A percentile compares a stretch with the other conserved stretches of the same genome.
phyloP scores from a whole-genome alignment of 2,113 vertebrate genomes.

The Notothenia rossii region DNA sequence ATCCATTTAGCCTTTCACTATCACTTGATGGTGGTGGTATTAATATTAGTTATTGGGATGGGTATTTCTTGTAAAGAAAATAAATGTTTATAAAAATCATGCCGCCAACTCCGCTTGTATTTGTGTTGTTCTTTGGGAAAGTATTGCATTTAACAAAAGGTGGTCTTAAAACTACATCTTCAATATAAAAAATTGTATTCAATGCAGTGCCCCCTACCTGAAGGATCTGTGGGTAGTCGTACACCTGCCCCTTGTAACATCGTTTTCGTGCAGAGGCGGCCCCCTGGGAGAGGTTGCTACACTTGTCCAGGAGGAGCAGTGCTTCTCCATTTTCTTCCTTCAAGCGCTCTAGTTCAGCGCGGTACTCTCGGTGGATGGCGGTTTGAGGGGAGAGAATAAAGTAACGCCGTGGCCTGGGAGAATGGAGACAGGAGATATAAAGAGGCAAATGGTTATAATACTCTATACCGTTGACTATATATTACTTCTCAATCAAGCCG shows the following conservation, averaged over 20 bases:
- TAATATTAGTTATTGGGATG: not conserved
- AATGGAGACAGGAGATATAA: not conserved
- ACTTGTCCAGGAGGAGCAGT: conserved; percentile 92
- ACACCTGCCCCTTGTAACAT: conserved; percentile 91
- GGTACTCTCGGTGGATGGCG: conserved; percentile 92
- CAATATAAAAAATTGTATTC: not conserved
- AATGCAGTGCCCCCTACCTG: conserved; percentile 86
- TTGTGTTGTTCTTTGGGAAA: not conserved
- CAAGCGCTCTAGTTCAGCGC: conserved; percentile 89
- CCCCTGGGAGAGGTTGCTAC: conserved; percentile 93
- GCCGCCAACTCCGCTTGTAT: not conserved
- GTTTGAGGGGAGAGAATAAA: conserved; percentile 95
- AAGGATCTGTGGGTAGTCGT: conserved; percentile 95
- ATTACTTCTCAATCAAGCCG: not conserved
- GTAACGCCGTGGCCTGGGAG: conserved; percentile 87
- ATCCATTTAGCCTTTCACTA: not conserved
- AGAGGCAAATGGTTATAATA: not conserved
- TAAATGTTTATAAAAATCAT: too few relatives aligned
- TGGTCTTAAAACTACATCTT: not conserved
- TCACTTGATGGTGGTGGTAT: not conserved
- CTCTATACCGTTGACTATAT: not conserved
- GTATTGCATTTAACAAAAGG: not conserved
- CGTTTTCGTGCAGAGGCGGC: conserved; percentile 86
- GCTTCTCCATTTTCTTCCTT: conserved; percentile 92
- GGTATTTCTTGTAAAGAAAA: too few relatives aligned